A percentile compares a stretch with the other conserved stretches of the same genome.
phyloP scores from a whole-genome alignment of 2,113 vertebrate species.

The Datnioides undecimradiatus region DNA sequence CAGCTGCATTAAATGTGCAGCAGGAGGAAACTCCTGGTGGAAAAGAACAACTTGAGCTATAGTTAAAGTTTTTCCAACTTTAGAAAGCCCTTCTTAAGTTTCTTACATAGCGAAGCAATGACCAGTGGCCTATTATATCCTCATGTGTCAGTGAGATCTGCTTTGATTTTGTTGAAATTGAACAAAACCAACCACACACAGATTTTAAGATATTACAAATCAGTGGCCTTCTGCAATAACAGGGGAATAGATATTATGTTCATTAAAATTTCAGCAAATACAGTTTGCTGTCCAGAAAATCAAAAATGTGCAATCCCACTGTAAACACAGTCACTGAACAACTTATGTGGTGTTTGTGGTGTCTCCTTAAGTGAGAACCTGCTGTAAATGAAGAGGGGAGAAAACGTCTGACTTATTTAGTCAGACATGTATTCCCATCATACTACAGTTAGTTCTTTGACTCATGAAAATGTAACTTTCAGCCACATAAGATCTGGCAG shows the following conservation, averaged over 20 bases:
- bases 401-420: not conserved
- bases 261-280: conserved; percentile 8
- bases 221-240: not conserved
- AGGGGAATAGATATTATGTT: not conserved
- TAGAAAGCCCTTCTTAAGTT: conserved; percentile 5
- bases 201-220: conserved; percentile 17
- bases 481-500: no score
- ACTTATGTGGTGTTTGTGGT: not conserved
- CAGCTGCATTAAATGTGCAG: conserved; percentile 32
- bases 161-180: not conserved
- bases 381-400: not conserved
- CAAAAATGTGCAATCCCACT: not conserved
- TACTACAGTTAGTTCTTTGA: not conserved
- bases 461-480: not conserved
- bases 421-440: no score
- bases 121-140: conserved; percentile 20
- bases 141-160: conserved; percentile 8
- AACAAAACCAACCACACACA: conserved; percentile 6
- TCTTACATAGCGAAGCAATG: not conserved
- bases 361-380: not conserved
- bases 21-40: conserved; percentile 4
- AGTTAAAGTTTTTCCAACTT: conserved; percentile 28
- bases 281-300: not conserved
- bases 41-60: no score
- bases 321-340: not conserved